These are phyloP conservation scores for Lasioglossum malachurum DNA, from an alignment of 2,888 invertebrate species.

Conservation along the genomic window DNA sequence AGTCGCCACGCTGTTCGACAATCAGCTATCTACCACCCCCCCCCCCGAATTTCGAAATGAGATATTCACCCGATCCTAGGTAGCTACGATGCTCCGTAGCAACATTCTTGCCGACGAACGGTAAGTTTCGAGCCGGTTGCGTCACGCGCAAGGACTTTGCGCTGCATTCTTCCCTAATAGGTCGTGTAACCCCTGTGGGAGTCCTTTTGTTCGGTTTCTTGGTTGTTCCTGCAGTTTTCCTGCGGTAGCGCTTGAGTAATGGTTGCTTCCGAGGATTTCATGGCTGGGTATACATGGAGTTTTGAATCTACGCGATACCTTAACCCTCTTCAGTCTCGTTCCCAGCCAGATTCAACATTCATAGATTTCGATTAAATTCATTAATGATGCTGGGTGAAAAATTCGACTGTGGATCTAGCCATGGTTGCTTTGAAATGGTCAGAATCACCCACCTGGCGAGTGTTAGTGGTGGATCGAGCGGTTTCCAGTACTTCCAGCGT, in stretches of 20 bases:
- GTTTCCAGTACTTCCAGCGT: neutral
- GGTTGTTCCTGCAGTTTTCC: neutral
- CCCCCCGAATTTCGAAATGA: neutral
- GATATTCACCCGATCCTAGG: neutral
- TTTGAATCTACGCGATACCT: neutral
- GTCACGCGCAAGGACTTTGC: neutral
- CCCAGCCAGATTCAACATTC: too few relatives aligned
- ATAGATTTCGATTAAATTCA: neutral
- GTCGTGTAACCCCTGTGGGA: constrained; percentile 1
- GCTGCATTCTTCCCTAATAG: constrained; percentile 1
- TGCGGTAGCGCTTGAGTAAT: neutral
- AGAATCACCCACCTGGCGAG: neutral
- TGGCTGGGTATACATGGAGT: neutral
- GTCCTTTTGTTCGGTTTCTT: neutral
- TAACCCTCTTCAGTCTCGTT: neutral
- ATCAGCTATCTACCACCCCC: neutral
- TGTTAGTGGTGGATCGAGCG: neutral
- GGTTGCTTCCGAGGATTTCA: neutral
- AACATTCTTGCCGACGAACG: neutral
- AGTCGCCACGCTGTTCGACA: neutral
- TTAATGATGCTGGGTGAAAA: too few relatives aligned
- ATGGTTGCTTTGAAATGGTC: neutral
- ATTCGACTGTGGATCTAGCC: too few relatives aligned
- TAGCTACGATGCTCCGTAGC: neutral
- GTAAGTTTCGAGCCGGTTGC: constrained; percentile 2